Evolutionary conservation across 1,140 invertebrate genomes (phyloP).

Genomic region (Drosophila prosaltans): DNA sequence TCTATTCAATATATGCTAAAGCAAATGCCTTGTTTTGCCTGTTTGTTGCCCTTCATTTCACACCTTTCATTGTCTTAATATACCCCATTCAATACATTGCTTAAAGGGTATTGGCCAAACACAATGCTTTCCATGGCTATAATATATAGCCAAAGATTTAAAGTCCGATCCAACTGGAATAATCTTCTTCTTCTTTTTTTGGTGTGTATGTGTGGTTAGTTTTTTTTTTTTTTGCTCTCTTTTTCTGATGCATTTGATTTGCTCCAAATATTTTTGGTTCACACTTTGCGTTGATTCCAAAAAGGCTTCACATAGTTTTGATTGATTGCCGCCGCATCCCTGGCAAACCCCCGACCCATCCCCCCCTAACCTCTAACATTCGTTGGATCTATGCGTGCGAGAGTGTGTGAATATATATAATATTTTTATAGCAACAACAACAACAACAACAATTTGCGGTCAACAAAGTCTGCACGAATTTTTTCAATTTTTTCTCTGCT

Average conservation of each 20-base stretch:
- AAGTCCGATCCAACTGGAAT: slow-evolving; percentile 18
- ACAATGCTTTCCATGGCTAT: slow-evolving; percentile 7
- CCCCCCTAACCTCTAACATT: background rate
- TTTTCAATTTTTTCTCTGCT: slow-evolving; percentile 49
- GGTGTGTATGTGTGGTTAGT: background rate
- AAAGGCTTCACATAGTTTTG: slow-evolving; percentile 64
- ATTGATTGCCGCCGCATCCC: slow-evolving; percentile 64
- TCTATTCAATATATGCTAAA: too few relatives aligned
- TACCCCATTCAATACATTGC: background rate
- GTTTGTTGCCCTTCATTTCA: background rate
- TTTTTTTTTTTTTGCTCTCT: slow-evolving; percentile 12
- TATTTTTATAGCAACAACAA: slow-evolving; percentile 68
- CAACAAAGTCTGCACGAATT: slow-evolving; percentile 68
- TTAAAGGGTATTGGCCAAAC: background rate
- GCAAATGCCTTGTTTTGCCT: background rate
- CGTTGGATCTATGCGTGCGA: slow-evolving; percentile 31
- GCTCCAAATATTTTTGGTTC: slow-evolving; percentile 73
- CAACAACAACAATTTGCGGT: slow-evolving; percentile 62
- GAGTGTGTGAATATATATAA: slow-evolving; percentile 78
- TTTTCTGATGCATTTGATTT: slow-evolving; percentile 66
- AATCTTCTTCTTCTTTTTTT: slow-evolving; percentile 25
- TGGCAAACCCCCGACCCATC: background rate
- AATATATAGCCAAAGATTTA: background rate
- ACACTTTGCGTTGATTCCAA: slow-evolving; percentile 65
- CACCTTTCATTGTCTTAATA: background rate